Conservation (phyloP, 2,113 vertebrate genomes). For the Megalops atlanticus region DNA sequence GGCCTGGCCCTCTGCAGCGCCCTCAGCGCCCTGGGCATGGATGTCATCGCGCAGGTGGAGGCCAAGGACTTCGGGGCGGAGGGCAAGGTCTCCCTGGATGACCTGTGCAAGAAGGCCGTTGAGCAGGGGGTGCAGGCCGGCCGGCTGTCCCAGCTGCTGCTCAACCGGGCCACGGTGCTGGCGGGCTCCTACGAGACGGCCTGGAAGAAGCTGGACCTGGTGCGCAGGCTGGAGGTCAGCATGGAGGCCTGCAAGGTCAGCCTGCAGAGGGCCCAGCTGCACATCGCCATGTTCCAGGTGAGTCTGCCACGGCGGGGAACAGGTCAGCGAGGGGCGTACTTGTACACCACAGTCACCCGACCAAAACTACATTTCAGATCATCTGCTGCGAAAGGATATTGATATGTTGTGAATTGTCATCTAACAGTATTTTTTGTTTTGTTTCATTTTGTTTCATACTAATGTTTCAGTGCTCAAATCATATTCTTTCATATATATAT, state of each 20-base stretch:
- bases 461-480: neutral
- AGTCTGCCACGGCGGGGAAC: constrained; percentile 23
- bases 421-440: no score
- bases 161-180: constrained; percentile 90
- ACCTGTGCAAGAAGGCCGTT: constrained; percentile 91
- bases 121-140: constrained; percentile 89
- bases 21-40: constrained; percentile 87
- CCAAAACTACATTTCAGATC: neutral
- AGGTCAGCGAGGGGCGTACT: no score
- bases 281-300: constrained; percentile 97
- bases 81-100: constrained; percentile 92
- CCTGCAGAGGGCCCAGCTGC: constrained; percentile 90
- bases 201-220: constrained; percentile 94
- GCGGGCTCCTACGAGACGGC: constrained; percentile 93
- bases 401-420: neutral
- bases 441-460: neutral
- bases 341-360: no score
- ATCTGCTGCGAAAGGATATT: neutral
- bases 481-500: neutral
- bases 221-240: constrained; percentile 86
- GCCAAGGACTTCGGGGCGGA: constrained; percentile 96
- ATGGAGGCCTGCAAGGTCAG: constrained; percentile 90
- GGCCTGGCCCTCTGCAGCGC: constrained; percentile 91
- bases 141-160: constrained; percentile 84
- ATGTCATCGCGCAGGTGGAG: constrained; percentile 91